Evolutionary conservation across 2,888 invertebrate genomes (phyloP).

Genomic region (Ophion slaviceki): DNA sequence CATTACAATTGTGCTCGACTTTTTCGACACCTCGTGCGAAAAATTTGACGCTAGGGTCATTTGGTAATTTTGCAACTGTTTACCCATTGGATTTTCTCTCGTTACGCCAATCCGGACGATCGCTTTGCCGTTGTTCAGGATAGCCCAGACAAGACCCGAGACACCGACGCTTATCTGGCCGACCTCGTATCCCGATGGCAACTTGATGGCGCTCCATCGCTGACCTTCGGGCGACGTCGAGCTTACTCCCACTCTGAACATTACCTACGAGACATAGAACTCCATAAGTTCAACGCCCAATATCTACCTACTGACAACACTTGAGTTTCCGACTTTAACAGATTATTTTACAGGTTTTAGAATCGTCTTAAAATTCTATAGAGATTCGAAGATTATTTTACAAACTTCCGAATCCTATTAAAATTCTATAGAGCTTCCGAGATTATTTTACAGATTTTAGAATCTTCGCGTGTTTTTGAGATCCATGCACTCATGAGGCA

Average conservation of each 20-base stretch:
- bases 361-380: too few relatives aligned
- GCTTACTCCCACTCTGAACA: constrained; percentile 93
- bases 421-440: not conserved
- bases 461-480: not conserved
- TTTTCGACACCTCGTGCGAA: too few relatives aligned
- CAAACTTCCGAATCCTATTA: too few relatives aligned
- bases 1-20: too few relatives aligned
- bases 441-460: not conserved
- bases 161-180: constrained; percentile 94
- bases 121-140: constrained; percentile 92
- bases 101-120: constrained; percentile 93
- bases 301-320: not conserved
- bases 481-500: too few relatives aligned
- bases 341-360: too few relatives aligned
- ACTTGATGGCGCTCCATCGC: constrained; percentile 92
- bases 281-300: not conserved
- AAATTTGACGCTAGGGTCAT: not conserved
- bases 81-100: constrained; percentile 89
- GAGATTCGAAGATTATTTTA: too few relatives aligned
- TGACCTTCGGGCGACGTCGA: constrained; percentile 94
- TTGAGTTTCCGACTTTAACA: too few relatives aligned
- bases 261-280: constrained; percentile 85
- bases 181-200: constrained; percentile 92
- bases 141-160: constrained; percentile 94
- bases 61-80: constrained; percentile 67